Conservation (phyloP, 2,113 vertebrate genomes). For the Piprites chloris region DNA sequence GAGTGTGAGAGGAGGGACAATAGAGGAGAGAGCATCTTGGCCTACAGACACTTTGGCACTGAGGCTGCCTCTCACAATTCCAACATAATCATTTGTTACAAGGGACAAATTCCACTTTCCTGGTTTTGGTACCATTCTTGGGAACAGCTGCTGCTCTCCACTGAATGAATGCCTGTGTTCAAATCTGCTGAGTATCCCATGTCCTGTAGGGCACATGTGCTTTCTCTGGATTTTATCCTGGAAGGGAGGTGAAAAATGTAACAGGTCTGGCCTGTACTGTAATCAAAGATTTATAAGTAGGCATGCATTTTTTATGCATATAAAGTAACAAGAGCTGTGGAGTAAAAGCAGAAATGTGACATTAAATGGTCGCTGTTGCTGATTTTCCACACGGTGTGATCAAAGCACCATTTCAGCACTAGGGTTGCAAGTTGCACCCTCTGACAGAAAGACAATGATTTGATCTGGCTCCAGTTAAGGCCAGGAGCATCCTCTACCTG, state of each 20-base stretch:
- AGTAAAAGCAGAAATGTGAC: constrained; percentile 4
- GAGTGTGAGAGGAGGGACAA: neutral
- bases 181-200: neutral
- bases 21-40: neutral
- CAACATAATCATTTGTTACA: neutral
- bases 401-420: neutral
- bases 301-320: constrained; percentile 30
- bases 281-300: constrained; percentile 33
- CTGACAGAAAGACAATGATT: neutral
- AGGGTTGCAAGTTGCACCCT: neutral
- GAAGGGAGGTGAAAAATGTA: neutral
- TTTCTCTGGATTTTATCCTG: neutral
- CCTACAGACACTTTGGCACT: neutral
- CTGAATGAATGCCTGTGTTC: neutral
- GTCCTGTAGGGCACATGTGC: neutral
- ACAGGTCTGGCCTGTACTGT: neutral
- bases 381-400: neutral
- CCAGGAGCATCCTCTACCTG: neutral
- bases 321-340: neutral
- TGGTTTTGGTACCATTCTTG: fast-evolving
- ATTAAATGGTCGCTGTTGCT: constrained; percentile 3
- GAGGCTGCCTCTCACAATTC: neutral
- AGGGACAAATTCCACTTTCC: neutral
- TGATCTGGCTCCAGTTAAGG: neutral
- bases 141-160: neutral